Conservation (phyloP, 2,797 vertebrate species). For the Dendrocincla tyrannina region DNA sequence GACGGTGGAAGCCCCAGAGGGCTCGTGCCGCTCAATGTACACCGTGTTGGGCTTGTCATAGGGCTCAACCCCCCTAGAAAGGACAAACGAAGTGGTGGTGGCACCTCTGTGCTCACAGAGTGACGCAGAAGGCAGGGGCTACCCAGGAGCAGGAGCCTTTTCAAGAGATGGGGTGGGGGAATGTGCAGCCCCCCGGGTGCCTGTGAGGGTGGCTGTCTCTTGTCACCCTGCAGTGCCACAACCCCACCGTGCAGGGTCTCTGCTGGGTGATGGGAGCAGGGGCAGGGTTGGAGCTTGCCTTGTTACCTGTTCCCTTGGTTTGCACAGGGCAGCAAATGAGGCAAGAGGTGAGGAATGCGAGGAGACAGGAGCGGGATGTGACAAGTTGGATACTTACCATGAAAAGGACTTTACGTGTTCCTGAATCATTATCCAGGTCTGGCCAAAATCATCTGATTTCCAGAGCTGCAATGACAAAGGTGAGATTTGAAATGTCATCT, state of each 20-base stretch:
- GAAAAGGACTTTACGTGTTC: constrained; percentile 95
- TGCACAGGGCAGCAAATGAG: neutral
- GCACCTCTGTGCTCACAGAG: neutral
- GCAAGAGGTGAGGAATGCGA: neutral
- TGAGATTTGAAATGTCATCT: neutral
- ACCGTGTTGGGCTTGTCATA: constrained; percentile 88
- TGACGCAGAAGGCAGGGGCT: neutral
- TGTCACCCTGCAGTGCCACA: rapidly evolving
- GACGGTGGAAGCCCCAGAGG: constrained; percentile 87
- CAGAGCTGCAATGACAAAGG: constrained; percentile 84
- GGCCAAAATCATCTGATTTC: constrained; percentile 98
- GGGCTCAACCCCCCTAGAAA: constrained; percentile 88
- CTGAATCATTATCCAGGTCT: constrained; percentile 98
- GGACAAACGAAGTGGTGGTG: neutral
- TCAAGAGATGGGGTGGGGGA: neutral
- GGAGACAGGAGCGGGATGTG: neutral
- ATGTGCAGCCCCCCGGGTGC: rapidly evolving
- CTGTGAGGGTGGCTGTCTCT: neutral
- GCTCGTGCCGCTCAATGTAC: constrained; percentile 91
- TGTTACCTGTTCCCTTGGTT: too few relatives aligned
- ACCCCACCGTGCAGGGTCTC: neutral
- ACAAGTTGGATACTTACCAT: constrained; percentile 82
- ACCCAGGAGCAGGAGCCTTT: neutral
- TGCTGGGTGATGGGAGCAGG: neutral
- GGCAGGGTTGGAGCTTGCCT: rapidly evolving